Evolutionary conservation across 2,888 invertebrate genomes (phyloP), one percentile per base, ranked within the genome.

Genomic region (Bedellia somnulentella): DNA sequence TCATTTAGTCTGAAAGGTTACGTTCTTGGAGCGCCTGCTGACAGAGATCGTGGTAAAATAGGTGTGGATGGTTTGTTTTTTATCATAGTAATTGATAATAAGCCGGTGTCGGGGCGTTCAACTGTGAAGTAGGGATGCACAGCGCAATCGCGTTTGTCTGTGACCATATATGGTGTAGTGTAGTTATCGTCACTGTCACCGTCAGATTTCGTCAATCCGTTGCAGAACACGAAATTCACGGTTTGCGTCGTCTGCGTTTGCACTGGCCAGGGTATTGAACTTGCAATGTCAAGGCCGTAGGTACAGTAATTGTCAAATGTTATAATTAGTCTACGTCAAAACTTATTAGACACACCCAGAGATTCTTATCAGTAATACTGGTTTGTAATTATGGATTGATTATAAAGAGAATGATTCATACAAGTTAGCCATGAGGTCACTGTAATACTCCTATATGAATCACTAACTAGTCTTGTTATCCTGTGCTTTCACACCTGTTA

Each of bases 111-210:
- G 14, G 73, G 70, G 68, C 73, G 66, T 66, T 64, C 71, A 71
- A 70, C 71, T 54, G 49, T 31, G 11, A 21, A 11, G 37, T 42
- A 47, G 53, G 50, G 57, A 57, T 61, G 67, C 66, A 62, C 49
- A 66, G 73, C 71, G 71, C 73, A 73, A 64, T 59, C 68, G 68
- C 70, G 56, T 42, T 55, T 52, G 47, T 47, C 54, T 57, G 68
- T 75, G 59, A 52, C 73, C 73, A 66, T 75, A 71, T 71, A 73
- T 43, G 73, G 73, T 54, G 54, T 70, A 71, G 60, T 48, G 47
- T 49, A 47, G 49, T 51, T 46, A 43, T 46, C 43, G 40, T 38
- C 46, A 38, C 54, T 58, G 59, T 58, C 57, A 56, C 54, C 47
- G 43, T 44, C 47, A 56, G 56, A 58, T 57, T 41, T 46, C 49